phyloP scores from a whole-genome alignment of 2,113 vertebrate species.

The Oncorhynchus keta region DNA sequence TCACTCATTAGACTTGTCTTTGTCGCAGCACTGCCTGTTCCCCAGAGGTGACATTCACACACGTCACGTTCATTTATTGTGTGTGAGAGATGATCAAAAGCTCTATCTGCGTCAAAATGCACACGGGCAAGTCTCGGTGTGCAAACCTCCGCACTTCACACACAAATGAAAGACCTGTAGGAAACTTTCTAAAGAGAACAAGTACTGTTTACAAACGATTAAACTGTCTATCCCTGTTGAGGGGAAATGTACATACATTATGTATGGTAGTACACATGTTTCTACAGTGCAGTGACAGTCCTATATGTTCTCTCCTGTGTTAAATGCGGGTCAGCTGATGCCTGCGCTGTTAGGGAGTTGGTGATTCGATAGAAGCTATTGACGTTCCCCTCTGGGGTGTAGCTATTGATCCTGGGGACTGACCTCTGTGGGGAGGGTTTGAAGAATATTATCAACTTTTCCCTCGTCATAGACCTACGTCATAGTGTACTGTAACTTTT shows the following conservation, averaged over 20 bases:
- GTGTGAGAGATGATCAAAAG: neutral
- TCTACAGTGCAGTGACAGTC: neutral
- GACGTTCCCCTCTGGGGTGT: constrained; percentile 49
- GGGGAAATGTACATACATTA: too few relatives aligned
- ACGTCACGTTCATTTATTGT: neutral
- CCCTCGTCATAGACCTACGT: neutral
- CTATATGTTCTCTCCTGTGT: constrained; percentile 22
- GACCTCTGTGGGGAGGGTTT: neutral
- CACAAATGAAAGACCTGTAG: neutral
- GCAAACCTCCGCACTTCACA: constrained; percentile 7
- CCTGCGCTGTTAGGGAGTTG: constrained; percentile 28
- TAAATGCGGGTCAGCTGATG: constrained; percentile 43
- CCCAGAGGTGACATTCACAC: constrained; percentile 39
- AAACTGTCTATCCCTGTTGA: too few relatives aligned
- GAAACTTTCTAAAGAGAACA: too few relatives aligned
- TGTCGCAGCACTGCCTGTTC: constrained; percentile 1
- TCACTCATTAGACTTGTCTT: neutral
- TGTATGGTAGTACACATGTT: neutral
- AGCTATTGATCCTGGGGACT: constrained; percentile 47
- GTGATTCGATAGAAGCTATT: constrained; percentile 58
- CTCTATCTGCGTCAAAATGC: constrained; percentile 15
- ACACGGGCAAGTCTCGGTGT: constrained; percentile 10
- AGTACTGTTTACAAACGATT: neutral
- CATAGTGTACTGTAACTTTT: constrained; percentile 6
- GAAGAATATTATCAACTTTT: neutral